Percentiles rank a stretch among this genome's conserved stretches.
These are phyloP conservation scores for Melanotaenia trifasciata DNA, from an alignment of 2,797 vertebrate species.

Conservation along the genomic window DNA sequence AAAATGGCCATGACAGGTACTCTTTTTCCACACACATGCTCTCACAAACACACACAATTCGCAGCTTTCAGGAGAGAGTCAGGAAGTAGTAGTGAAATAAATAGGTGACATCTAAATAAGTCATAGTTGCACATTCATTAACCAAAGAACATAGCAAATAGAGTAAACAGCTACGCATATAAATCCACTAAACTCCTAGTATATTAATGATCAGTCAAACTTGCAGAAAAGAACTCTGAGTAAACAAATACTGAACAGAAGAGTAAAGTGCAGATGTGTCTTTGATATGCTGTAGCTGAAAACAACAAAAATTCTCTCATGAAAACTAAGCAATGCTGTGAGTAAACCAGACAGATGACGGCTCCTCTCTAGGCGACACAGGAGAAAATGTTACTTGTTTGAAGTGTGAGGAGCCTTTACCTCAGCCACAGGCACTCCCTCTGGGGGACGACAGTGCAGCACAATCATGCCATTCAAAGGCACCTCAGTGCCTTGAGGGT, in stretches of 20 bases:
- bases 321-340: conserved; percentile 27
- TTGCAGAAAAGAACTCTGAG: background rate
- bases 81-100: conserved; percentile 35
- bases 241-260: conserved; percentile 15
- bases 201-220: conserved; percentile 19
- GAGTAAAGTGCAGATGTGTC: conserved; percentile 3
- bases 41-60: conserved; percentile 9
- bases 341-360: conserved; percentile 42
- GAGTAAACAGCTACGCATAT: conserved; percentile 7
- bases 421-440: conserved; percentile 96
- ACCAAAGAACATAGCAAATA: conserved; percentile 23
- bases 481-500: conserved; percentile 96
- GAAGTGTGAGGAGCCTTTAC: conserved; percentile 81
- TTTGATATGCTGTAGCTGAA: conserved; percentile 30
- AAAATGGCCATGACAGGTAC: conserved; percentile 54
- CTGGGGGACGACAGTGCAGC: conserved; percentile 95
- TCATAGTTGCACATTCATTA: conserved; percentile 40
- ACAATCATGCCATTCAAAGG: conserved; percentile 97
- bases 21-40: conserved; percentile 26
- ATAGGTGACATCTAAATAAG: conserved; percentile 62
- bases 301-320: conserved; percentile 25
- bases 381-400: conserved; percentile 54
- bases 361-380: conserved; percentile 52
- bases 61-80: background rate
- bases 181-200: conserved; percentile 17